Conservation (phyloP, 2,113 vertebrate genomes). For the Marmota flaviventris region DNA sequence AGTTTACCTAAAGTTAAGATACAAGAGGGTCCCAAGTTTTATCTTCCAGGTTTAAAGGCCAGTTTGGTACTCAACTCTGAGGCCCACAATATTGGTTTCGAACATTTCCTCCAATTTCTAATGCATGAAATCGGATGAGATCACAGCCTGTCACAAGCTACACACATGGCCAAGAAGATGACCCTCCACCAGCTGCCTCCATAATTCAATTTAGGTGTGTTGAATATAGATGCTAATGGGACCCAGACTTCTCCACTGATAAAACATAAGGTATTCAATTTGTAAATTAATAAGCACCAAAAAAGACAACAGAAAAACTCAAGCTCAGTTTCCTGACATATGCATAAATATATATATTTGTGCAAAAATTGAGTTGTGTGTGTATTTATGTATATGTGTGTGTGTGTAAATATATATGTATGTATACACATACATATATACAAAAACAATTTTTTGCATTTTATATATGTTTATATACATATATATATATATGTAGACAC, state of each 20-base stretch:
- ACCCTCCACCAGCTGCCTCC: conserved; percentile 41
- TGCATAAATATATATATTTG: no score
- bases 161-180: neutral
- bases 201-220: conserved; percentile 55
- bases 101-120: neutral
- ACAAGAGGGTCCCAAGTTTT: neutral
- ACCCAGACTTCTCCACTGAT: conserved; percentile 5
- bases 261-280: conserved; percentile 55
- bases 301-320: conserved; percentile 53
- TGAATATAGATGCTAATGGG: conserved; percentile 48
- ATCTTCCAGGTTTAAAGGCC: neutral
- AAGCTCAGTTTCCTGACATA: neutral
- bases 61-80: neutral
- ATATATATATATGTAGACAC: neutral
- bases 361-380: no score
- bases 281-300: neutral
- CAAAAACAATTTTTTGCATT: no score
- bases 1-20: conserved; percentile 1
- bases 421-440: no score
- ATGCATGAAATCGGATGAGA: neutral
- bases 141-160: neutral
- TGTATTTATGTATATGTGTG: no score
- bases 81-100: neutral
- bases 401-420: no score
- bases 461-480: no score